phyloP scores from a whole-genome alignment of 1,140 invertebrate genomes.

The Drosophila nigromelanica region DNA sequence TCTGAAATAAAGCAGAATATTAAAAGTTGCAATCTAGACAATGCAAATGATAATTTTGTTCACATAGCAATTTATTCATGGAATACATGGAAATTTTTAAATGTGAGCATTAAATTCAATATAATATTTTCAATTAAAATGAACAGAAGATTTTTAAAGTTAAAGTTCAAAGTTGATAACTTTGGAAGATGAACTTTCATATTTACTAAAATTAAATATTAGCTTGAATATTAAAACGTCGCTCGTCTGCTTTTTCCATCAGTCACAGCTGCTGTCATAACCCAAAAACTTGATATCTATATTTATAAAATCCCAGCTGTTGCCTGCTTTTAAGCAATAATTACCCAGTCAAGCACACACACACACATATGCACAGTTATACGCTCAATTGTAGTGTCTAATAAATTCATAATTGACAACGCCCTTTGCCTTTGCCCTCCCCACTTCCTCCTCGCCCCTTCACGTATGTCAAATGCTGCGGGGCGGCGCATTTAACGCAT shows the following conservation, averaged over 20 bases:
- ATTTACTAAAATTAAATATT: background rate
- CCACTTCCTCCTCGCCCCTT: background rate
- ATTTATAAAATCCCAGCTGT: conserved; percentile 4
- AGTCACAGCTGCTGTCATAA: background rate
- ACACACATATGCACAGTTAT: background rate
- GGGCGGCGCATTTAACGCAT: conserved; percentile 70
- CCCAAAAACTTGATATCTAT: conserved; percentile 5
- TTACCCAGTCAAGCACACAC: conserved; percentile 9
- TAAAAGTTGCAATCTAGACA: background rate
- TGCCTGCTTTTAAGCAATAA: conserved; percentile 13
- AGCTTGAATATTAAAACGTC: background rate
- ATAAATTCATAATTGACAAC: conserved; percentile 56
- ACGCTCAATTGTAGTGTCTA: conserved; percentile 49
- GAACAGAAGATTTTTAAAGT: too few relatives aligned
- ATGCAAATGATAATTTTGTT: too few relatives aligned
- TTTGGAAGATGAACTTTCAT: too few relatives aligned
- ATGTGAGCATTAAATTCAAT: too few relatives aligned
- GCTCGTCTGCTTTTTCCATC: background rate
- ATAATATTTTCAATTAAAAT: too few relatives aligned
- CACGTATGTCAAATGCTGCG: conserved; percentile 65
- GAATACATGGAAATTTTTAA: too few relatives aligned
- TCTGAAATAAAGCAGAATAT: background rate
- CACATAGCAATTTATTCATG: too few relatives aligned
- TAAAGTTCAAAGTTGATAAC: too few relatives aligned
- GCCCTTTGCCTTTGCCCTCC: background rate